Base-by-base conservation (phyloP, 2,888 invertebrate genomes). In the Bombyx huttoni region DNA sequence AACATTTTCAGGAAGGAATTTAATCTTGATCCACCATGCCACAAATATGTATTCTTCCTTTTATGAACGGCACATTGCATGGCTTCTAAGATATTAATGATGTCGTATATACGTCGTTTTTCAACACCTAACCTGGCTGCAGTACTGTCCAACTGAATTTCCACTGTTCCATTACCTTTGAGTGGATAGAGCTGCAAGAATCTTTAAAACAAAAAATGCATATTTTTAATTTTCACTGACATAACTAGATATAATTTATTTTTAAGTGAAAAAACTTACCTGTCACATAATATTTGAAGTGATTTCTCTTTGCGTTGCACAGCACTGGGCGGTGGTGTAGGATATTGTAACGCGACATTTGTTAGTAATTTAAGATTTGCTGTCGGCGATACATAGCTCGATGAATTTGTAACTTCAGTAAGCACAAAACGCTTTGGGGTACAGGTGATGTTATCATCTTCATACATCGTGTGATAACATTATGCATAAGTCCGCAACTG, bases 61-160 rank as follows among this genome's bases (percentile, higher is more conserved):
- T 89, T 89, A 64, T 91, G 91, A 45, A 91, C 90, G 53, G 93
- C 91, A 81, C 93, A 92, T 62, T 92, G 91, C 70, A 93, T 90
- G 62, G 93, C 92, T 75, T 93, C 93, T 56, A 93, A 75, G 52
- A 93, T 92, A 78, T 93, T 93, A 52, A 93, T 92, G 59, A 93
- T 93, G 70, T 93, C 93, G 77, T 93, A 93, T 76, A 93, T 92
- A 64, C 93, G 83, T 45, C 93, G 80, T 59, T 93, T 91, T 65
- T 92, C 93, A 8, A 92, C 92, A 49, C 90, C 90, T 56, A 93
- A 71, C 59, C 88, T 81, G 65, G 89, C 89, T 49, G 92, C 92
- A 53, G 92, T 91, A 64, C 89, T 89, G 71, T 92, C 92, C 63
- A 93, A 69, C 58, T 91, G 91, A 59, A 93, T 91, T 73, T 90